These are phyloP conservation scores for Eupelmus urozonus DNA, from an alignment of 2,888 invertebrate genomes.

Conservation along the genomic window DNA sequence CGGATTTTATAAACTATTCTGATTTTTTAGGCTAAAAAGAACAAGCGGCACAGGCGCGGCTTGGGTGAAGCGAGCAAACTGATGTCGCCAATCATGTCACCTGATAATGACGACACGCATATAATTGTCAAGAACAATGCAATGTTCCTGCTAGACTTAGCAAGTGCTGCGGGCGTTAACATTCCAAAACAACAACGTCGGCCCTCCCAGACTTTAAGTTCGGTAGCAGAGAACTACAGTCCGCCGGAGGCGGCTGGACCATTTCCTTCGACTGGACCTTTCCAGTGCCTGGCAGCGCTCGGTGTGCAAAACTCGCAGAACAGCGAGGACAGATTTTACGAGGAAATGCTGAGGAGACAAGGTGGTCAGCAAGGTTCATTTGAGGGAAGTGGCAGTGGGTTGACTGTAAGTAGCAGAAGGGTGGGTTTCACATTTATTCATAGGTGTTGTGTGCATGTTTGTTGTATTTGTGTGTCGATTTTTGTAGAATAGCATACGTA, in stretches of 20 bases:
- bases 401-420: slow-evolving; percentile 73
- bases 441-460: slow-evolving; percentile 15
- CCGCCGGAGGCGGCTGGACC: slow-evolving; percentile 80
- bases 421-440: slow-evolving; percentile 66
- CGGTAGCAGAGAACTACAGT: slow-evolving; percentile 80
- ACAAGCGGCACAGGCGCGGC: slow-evolving; percentile 62
- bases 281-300: slow-evolving; percentile 81
- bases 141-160: slow-evolving; percentile 93
- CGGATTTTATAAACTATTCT: background rate
- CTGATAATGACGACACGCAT: slow-evolving; percentile 79
- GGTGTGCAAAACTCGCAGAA: slow-evolving; percentile 73
- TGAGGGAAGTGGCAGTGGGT: slow-evolving; percentile 66
- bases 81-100: slow-evolving; percentile 73
- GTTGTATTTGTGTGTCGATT: too few species aligned
- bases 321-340: slow-evolving; percentile 75
- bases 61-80: slow-evolving; percentile 62
- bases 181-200: slow-evolving; percentile 75
- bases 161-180: slow-evolving; percentile 83
- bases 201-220: slow-evolving; percentile 77
- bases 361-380: slow-evolving; percentile 75
- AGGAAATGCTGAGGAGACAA: slow-evolving; percentile 78
- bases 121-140: slow-evolving; percentile 95
- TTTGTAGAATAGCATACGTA: too few species aligned
- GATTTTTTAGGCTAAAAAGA: slow-evolving; percentile 54
- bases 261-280: slow-evolving; percentile 80